phyloP scores from a whole-genome alignment of 2,113 vertebrate species.

The Tringa solitaria region DNA sequence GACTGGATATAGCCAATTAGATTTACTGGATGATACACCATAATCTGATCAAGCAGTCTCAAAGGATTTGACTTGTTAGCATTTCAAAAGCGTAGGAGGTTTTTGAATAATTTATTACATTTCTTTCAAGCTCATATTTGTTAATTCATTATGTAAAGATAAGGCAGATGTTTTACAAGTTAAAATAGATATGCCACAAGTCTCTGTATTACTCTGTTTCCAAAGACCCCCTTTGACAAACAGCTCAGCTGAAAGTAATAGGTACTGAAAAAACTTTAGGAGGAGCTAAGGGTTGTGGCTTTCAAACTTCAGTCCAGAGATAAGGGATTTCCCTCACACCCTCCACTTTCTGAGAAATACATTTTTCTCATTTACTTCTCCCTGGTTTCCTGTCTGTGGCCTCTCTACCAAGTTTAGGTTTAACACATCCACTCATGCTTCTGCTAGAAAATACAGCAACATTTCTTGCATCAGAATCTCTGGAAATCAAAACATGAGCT shows the following conservation, averaged over 20 bases:
- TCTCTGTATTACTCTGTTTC: not conserved
- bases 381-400: not conserved
- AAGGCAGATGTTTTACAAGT: conserved; percentile 33
- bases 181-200: too few relatives aligned
- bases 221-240: not conserved
- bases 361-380: not conserved
- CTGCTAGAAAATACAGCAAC: not conserved
- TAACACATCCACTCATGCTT: not conserved
- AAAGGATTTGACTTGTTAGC: conserved; percentile 5
- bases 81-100: conserved; percentile 34
- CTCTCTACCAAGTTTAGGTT: not conserved
- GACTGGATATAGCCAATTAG: not conserved
- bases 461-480: not conserved
- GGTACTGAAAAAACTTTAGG: not conserved
- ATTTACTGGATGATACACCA: not conserved
- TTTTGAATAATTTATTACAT: conserved; percentile 57
- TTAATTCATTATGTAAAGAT: conserved; percentile 49
- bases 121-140: conserved; percentile 42
- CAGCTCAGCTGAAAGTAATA: not conserved
- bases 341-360: not conserved
- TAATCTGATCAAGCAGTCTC: conserved; percentile 7
- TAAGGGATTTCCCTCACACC: not conserved
- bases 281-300: not conserved
- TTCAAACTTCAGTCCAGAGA: not conserved
- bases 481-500: not conserved